These are phyloP conservation scores for Drosophila ambigua DNA, from an alignment of 1,140 invertebrate species.

Conservation along the genomic window DNA sequence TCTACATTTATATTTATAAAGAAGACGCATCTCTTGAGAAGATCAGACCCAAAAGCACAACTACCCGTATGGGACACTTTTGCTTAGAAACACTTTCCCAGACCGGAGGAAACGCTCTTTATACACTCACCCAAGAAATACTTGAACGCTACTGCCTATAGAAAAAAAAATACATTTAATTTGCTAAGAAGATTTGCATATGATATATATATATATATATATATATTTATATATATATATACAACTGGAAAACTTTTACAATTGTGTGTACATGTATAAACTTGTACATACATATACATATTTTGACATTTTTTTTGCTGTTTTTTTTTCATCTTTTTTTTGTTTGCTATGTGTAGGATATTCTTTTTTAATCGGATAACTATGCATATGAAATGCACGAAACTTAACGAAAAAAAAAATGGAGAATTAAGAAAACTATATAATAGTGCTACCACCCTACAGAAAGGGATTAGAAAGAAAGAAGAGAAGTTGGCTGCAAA, in stretches of 20 bases:
- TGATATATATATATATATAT: slow-evolving; percentile 11
- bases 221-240: slow-evolving; percentile 6
- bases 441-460: slow-evolving; percentile 40
- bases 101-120: slow-evolving; percentile 44
- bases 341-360: slow-evolving; percentile 22
- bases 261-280: slow-evolving; percentile 9
- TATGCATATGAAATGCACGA: slow-evolving; percentile 68
- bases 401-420: slow-evolving; percentile 32
- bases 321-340: slow-evolving; percentile 21
- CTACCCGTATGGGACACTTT: slow-evolving; percentile 25
- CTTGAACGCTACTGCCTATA: slow-evolving; percentile 58
- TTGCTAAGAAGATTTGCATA: slow-evolving; percentile 40
- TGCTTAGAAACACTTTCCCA: slow-evolving; percentile 20
- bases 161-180: slow-evolving; percentile 47
- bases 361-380: slow-evolving; percentile 39
- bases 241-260: slow-evolving; percentile 29
- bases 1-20: slow-evolving; percentile 17
- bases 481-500: slow-evolving; percentile 50
- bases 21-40: slow-evolving; percentile 38
- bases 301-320: slow-evolving; percentile 8
- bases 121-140: slow-evolving; percentile 21
- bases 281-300: slow-evolving; percentile 1
- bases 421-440: slow-evolving; percentile 36
- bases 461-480: slow-evolving; percentile 21
- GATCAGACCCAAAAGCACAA: slow-evolving; percentile 7